Evolutionary conservation across 2,888 invertebrate genomes (phyloP).

Genomic region (Nomada goodeniana): DNA sequence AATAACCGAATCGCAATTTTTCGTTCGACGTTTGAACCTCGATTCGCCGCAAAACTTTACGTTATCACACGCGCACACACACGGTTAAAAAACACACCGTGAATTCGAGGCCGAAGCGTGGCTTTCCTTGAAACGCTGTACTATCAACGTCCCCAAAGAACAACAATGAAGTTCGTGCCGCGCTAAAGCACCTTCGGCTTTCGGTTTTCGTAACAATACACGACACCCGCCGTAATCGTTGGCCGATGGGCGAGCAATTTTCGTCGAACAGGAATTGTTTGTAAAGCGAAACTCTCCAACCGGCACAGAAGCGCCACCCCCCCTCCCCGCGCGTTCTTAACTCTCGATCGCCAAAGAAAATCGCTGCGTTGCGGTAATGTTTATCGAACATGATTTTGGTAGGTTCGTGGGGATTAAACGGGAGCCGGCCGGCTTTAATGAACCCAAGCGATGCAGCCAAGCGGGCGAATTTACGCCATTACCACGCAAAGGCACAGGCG

Average conservation of each 20-base stretch:
- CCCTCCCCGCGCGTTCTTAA: constrained; percentile 65
- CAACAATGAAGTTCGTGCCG: constrained; percentile 65
- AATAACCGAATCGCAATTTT: too few relatives aligned
- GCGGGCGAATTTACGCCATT: constrained; percentile 68
- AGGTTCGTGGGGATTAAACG: constrained; percentile 78
- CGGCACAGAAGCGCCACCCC: constrained; percentile 32
- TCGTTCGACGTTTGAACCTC: too few relatives aligned
- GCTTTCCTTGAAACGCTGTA: constrained; percentile 38
- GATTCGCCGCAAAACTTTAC: too few relatives aligned
- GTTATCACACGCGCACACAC: too few relatives aligned
- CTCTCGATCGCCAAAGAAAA: constrained; percentile 71
- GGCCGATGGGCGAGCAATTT: constrained; percentile 74
- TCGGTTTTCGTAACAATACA: constrained; percentile 54
- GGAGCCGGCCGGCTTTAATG: constrained; percentile 78
- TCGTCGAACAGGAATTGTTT: constrained; percentile 71
- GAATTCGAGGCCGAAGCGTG: not conserved
- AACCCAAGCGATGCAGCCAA: constrained; percentile 70
- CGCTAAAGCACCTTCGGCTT: constrained; percentile 66
- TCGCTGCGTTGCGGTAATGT: constrained; percentile 77
- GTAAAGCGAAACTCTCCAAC: constrained; percentile 65
- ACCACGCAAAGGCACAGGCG: constrained; percentile 61
- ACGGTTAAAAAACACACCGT: not conserved
- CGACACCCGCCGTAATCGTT: constrained; percentile 64
- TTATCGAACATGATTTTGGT: constrained; percentile 81
- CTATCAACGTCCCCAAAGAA: constrained; percentile 54